Evolutionary conservation across 1,140 invertebrate species (phyloP), one percentile per base, ranked within the genome.

Genomic region (Atta texana): DNA sequence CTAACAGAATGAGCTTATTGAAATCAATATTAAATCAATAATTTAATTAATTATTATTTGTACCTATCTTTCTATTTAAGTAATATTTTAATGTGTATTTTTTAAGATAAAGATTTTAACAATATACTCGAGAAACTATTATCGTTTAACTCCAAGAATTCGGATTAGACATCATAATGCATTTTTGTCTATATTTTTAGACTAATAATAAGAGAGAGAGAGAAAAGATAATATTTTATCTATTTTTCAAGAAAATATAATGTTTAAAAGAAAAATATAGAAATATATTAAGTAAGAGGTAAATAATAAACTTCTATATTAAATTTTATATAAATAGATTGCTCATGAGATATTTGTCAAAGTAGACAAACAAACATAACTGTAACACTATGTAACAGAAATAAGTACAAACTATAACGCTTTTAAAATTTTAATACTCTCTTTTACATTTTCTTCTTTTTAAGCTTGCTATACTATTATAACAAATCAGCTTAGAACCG

Each of bases 401-500:
- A 55, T 21, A 53, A 53, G 2, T 31, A 74, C 12, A 1, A 34
- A 57, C 5, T 57, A 2, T n/a, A 31, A 2, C 18, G 12, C 1
- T 34, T 66, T 39, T 66, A 39, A 18, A 39, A 66, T n/a, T 66
- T 66, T 39, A 55, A 74, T 21, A 31, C 2, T 34, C 28, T 12
- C 8, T 28, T 71, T 21, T 21, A 55, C 1, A 55, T 55, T 34
- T 34, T 74, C n/a, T 34, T 5, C 1, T 57, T 6, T 31, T 74
- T 74, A 74, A 31, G 6, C 12, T 75, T 21, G 18, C 6, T 44
- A 21, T 68, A 21, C 18, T 68, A 44, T 16, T 57, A 31, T 57
- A 69, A 21, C n/a, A 74, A 55, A 5, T 75, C n/a, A 57, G 28
- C 14, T 74, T 75, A 75, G 10, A 75, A 75, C 10, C 31, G n/a